Evolutionary conservation across 2,888 invertebrate species (phyloP).

Genomic region (Amiota communis): DNA sequence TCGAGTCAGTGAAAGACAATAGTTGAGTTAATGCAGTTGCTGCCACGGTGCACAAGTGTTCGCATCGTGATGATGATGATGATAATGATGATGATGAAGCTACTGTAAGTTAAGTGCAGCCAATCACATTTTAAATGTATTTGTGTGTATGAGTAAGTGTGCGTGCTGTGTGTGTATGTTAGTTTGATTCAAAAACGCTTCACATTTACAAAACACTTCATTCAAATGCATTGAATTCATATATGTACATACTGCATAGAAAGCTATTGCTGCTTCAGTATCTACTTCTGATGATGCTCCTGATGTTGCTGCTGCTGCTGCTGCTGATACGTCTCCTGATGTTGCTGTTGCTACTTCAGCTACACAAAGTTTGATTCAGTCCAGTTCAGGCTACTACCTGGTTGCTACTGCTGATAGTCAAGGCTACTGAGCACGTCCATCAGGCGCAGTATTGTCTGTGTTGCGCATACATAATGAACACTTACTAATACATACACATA

Average conservation of each 20-base stretch:
- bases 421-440: slow-evolving; percentile 54
- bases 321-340: neutral
- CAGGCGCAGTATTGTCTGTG: slow-evolving; percentile 65
- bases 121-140: slow-evolving; percentile 3
- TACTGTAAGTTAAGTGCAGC: neutral
- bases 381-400: neutral
- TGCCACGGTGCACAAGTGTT: no score
- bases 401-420: neutral
- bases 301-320: no score
- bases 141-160: neutral
- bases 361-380: neutral
- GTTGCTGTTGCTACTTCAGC: neutral
- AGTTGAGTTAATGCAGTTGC: no score
- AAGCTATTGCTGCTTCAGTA: neutral
- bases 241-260: no score
- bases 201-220: slow-evolving; percentile 65
- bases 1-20: no score
- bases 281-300: no score
- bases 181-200: slow-evolving; percentile 49
- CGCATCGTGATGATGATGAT: neutral
- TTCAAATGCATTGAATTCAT: slow-evolving; percentile 40
- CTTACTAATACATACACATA: neutral
- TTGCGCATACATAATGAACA: slow-evolving; percentile 64
- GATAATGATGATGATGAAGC: neutral
- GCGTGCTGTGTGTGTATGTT: neutral